These are phyloP conservation scores for Coenonympha arcania DNA, from an alignment of 2,888 invertebrate genomes.

Conservation along the genomic window DNA sequence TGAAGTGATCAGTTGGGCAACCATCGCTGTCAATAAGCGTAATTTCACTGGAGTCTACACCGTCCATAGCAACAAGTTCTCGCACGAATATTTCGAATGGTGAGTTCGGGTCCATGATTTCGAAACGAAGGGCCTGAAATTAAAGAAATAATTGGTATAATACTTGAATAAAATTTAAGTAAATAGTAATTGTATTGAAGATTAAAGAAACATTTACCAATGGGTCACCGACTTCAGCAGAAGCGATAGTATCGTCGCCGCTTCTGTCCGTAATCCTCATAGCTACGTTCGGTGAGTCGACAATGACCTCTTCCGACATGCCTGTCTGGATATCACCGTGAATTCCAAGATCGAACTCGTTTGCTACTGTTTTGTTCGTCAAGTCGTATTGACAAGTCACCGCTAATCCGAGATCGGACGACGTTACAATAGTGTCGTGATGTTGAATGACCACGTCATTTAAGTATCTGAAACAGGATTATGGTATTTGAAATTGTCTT, in stretches of 20 bases:
- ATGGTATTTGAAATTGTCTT: neutral
- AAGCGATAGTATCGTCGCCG: constrained; percentile 86
- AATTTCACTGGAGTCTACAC: constrained; percentile 93
- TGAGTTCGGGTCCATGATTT: constrained; percentile 92
- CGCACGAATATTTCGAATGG: constrained; percentile 97
- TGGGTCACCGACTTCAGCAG: constrained; percentile 94
- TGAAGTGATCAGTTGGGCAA: constrained; percentile 94
- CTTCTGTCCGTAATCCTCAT: constrained; percentile 93
- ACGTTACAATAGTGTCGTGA: constrained; percentile 95
- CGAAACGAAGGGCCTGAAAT: constrained; percentile 84
- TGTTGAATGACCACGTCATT: constrained; percentile 96
- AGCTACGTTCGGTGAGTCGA: constrained; percentile 94
- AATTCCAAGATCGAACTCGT: constrained; percentile 91
- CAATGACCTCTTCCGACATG: constrained; percentile 91
- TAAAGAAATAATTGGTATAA: constrained; percentile 39
- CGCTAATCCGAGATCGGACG: constrained; percentile 92
- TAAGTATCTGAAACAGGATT: constrained; percentile 74
- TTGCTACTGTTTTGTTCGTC: constrained; percentile 94
- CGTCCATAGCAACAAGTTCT: constrained; percentile 95
- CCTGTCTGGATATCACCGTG: constrained; percentile 90
- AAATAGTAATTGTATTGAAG: neutral
- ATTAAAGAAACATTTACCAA: constrained; percentile 59
- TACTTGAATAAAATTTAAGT: neutral
- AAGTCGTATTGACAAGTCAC: constrained; percentile 96
- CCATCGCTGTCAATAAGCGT: constrained; percentile 92